Base-by-base conservation (phyloP, 2,888 invertebrate genomes). In the Noctuana brunneofusca region DNA sequence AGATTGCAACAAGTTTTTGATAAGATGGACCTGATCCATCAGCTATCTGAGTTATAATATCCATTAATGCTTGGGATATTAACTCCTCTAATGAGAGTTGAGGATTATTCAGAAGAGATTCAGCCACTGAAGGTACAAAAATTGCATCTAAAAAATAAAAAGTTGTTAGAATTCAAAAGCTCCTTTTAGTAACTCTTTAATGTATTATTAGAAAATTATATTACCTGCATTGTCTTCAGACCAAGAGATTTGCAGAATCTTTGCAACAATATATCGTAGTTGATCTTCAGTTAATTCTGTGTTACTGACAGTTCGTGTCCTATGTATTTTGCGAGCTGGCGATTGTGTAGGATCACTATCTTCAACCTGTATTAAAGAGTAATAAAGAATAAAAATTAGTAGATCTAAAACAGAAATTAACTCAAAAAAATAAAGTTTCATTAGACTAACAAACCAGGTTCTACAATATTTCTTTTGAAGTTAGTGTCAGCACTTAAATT, bases 171-270 rank as follows among this genome's bases (percentile, higher is more conserved):
- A 5, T 12, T 22, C n/a, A 6, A 22, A 48, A 1, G 11, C 11
- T 3, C 18, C 11, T 2, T 16, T 3, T 38, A 43, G 3, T 18
- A 18, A 3, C 6, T 41, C 8, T n/a, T n/a, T 6, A 16, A 1
- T 9, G 0, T 18, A 16, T 41, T 9, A 41, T 41, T 8, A 16
- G 8, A 11, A 30, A 30, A 18, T 30, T 30, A 48, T 11, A n/a
- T 72, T 76, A 81, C 94, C 94, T 72, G 89, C 87, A 73, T 92
- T 92, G 55, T 90, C 90, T 71, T 93, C 93, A 66, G 93, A 93
- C 94, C 96, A 96, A 1, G 95, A 94, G 38, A 95, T 94, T 78
- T 95, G 94, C 16, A 96, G 84, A 62, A 96, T 94, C 74, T 94
- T 93, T 1, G 95, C 94, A 53, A 96, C 91, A 67, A 94, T 92